Conservation (phyloP, 2,797 vertebrate genomes). For the Spea hammondii region DNA sequence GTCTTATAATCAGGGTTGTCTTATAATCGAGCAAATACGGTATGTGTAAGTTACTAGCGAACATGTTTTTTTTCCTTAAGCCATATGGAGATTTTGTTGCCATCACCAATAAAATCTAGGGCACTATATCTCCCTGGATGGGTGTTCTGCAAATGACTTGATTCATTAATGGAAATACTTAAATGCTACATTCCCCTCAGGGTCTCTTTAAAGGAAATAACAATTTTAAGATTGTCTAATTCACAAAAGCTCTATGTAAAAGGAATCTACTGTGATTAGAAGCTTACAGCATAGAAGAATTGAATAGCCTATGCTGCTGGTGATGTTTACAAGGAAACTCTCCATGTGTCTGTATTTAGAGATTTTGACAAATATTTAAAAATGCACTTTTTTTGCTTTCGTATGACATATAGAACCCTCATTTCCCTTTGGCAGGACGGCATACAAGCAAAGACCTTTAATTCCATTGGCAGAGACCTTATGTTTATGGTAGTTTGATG, state of each 20-base stretch:
- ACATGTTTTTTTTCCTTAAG: neutral
- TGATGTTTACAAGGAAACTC: neutral
- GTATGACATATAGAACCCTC: too few relatives aligned
- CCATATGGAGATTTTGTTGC: neutral
- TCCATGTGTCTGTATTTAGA: neutral
- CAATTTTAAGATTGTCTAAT: constrained; percentile 26
- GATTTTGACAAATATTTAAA: neutral
- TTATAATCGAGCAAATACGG: too few relatives aligned
- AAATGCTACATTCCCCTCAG: constrained; percentile 9
- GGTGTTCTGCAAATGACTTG: constrained; percentile 25
- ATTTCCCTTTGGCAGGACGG: too few relatives aligned
- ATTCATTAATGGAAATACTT: constrained; percentile 26
- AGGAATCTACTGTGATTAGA: neutral
- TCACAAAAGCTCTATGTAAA: neutral
- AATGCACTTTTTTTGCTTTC: neutral
- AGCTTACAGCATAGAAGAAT: neutral
- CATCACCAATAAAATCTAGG: constrained; percentile 13
- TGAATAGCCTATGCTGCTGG: neutral
- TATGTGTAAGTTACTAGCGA: neutral
- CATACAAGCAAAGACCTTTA: too few relatives aligned
- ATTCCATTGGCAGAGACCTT: too few relatives aligned
- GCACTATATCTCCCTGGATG: neutral
- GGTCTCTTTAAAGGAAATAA: neutral
- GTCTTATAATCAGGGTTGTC: too few relatives aligned
- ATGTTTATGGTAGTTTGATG: too few relatives aligned